Conservation (phyloP, 2,797 vertebrate genomes). For the Lithobates sylvaticus region DNA sequence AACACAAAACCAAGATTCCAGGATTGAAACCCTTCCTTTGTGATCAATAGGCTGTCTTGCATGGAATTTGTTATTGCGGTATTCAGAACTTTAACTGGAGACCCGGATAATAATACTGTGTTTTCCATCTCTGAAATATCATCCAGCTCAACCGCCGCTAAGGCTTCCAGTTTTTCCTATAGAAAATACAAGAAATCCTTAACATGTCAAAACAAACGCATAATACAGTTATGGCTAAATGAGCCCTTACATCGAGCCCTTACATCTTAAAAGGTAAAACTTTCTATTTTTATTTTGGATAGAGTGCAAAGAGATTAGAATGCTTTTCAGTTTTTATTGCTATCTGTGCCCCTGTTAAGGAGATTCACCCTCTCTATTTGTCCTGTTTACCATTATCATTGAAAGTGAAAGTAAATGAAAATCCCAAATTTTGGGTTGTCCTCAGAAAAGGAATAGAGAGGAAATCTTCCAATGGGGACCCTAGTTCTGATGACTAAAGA, state of each 20-base stretch:
- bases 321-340: too few relatives aligned
- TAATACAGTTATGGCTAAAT: background rate
- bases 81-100: constrained; percentile 54
- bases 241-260: background rate
- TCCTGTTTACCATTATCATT: too few relatives aligned
- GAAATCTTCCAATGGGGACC: too few relatives aligned
- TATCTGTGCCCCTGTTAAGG: too few relatives aligned
- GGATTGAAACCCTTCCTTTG: constrained; percentile 68
- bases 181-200: background rate
- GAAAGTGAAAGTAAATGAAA: too few relatives aligned
- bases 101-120: background rate
- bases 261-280: background rate
- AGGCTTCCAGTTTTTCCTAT: constrained; percentile 79
- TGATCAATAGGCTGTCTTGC: constrained; percentile 57
- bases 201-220: too few relatives aligned
- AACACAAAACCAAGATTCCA: constrained; percentile 92
- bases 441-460: too few relatives aligned
- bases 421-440: too few relatives aligned
- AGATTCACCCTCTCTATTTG: too few relatives aligned
- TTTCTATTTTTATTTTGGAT: too few relatives aligned
- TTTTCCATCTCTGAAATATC: constrained; percentile 75
- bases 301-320: too few relatives aligned
- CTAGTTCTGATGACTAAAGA: too few relatives aligned
- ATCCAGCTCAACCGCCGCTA: constrained; percentile 89
- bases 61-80: constrained; percentile 31